These are phyloP conservation scores for Colius striatus DNA, from an alignment of 2,113 vertebrate genomes.

Conservation along the genomic window DNA sequence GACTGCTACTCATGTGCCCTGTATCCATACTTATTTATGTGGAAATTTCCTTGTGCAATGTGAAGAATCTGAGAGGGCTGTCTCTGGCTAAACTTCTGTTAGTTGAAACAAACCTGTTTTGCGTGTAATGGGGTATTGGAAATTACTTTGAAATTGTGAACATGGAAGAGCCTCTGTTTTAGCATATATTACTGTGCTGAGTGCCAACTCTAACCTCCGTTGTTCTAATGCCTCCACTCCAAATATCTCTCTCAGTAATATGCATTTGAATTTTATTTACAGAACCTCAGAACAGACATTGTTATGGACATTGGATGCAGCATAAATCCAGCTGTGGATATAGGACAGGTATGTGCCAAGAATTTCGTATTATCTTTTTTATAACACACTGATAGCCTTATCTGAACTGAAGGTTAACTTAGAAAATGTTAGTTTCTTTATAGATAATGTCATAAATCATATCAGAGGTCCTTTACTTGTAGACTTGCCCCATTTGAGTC, in stretches of 20 bases:
- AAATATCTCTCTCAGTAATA: not conserved
- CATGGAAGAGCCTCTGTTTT: not conserved
- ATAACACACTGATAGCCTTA: not conserved
- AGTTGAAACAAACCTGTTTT: not conserved
- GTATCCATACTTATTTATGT: not conserved
- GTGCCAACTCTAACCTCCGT: not conserved
- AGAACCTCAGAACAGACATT: conserved; percentile 90
- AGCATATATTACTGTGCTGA: not conserved
- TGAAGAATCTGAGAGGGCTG: not conserved
- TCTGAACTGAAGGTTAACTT: not conserved
- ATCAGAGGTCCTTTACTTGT: not conserved
- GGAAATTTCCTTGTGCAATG: not conserved
- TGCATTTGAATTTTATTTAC: conserved; percentile 1
- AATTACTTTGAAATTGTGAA: not conserved
- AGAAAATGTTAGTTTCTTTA: not conserved
- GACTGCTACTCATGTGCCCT: not conserved
- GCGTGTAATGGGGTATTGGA: not conserved
- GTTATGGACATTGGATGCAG: conserved; percentile 87
- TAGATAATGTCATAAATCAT: not conserved
- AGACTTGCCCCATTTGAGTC: not conserved
- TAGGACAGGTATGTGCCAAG: conserved; percentile 85
- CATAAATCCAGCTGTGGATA: conserved; percentile 90
- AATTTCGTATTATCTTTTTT: not conserved
- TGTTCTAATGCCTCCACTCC: not conserved
- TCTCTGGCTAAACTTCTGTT: not conserved